Conservation (phyloP, 2,113 vertebrate genomes). For the Phyllostomus discolor region DNA sequence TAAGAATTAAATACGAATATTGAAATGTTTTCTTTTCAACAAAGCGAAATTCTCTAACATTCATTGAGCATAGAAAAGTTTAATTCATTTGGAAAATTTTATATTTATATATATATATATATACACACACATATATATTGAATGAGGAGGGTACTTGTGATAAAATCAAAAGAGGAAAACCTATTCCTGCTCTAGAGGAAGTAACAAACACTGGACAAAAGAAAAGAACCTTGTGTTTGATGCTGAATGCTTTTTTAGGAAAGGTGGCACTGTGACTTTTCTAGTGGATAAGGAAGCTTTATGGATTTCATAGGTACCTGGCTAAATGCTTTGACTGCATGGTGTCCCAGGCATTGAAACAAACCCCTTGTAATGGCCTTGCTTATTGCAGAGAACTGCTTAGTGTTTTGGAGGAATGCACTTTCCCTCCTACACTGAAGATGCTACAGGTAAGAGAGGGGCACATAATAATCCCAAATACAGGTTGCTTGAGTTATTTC, state of each 20-base stretch:
- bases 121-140: not conserved
- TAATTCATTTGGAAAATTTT: constrained; percentile 38
- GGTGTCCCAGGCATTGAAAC: not conserved
- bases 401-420: not conserved
- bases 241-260: not conserved
- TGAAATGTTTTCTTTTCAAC: not conserved
- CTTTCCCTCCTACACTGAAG: not conserved
- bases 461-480: accelerated
- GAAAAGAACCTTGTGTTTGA: not conserved
- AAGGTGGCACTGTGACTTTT: not conserved
- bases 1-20: not conserved
- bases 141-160: not conserved
- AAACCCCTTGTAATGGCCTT: not conserved
- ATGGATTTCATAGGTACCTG: not conserved
- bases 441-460: not conserved
- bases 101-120: not conserved
- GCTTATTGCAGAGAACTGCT: not conserved
- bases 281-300: not conserved
- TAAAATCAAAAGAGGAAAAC: not conserved
- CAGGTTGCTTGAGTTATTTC: not conserved
- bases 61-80: not conserved
- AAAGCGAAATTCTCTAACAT: not conserved
- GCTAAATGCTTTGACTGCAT: not conserved
- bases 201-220: not conserved
- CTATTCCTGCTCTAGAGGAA: not conserved